Conservation (phyloP, 2,888 invertebrate genomes). For the Eutolmus rufibarbis region DNA sequence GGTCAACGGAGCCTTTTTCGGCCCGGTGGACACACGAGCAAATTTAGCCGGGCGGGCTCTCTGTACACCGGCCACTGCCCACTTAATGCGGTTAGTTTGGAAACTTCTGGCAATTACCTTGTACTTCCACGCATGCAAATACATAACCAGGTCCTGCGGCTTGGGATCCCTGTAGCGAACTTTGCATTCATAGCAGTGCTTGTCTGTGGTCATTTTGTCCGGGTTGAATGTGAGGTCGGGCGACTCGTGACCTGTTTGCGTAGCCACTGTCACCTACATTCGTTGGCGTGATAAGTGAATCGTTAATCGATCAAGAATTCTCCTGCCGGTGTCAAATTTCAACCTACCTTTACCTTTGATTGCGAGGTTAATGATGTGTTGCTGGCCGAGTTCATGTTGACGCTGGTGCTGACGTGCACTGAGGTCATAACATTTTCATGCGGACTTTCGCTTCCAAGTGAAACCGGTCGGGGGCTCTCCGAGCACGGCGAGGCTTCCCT, state of each 20-base stretch:
- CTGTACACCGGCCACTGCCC: neutral
- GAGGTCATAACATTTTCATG: conserved; percentile 62
- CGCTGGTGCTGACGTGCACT: conserved; percentile 52
- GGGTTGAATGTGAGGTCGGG: conserved; percentile 72
- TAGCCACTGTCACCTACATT: conserved; percentile 68
- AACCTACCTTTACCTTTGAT: conserved; percentile 44
- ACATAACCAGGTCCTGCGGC: conserved; percentile 92
- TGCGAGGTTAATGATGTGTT: conserved; percentile 41
- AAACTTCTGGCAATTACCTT: conserved; percentile 65
- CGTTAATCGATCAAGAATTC: conserved; percentile 10
- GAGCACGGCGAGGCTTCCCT: conserved; percentile 77
- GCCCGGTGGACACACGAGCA: neutral
- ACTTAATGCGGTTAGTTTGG: conserved; percentile 17
- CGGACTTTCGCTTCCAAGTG: conserved; percentile 52
- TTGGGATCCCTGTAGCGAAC: conserved; percentile 90
- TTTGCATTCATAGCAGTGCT: conserved; percentile 92
- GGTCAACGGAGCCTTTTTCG: neutral
- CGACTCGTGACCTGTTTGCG: conserved; percentile 83
- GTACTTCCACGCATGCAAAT: conserved; percentile 94
- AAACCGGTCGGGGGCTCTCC: conserved; percentile 64
- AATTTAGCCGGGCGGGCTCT: neutral
- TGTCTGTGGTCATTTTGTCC: conserved; percentile 79
- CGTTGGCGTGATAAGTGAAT: neutral
- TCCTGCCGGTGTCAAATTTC: neutral
- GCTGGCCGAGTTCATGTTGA: conserved; percentile 12